Conservation (phyloP, 2,113 vertebrate genomes). For the Ia io region DNA sequence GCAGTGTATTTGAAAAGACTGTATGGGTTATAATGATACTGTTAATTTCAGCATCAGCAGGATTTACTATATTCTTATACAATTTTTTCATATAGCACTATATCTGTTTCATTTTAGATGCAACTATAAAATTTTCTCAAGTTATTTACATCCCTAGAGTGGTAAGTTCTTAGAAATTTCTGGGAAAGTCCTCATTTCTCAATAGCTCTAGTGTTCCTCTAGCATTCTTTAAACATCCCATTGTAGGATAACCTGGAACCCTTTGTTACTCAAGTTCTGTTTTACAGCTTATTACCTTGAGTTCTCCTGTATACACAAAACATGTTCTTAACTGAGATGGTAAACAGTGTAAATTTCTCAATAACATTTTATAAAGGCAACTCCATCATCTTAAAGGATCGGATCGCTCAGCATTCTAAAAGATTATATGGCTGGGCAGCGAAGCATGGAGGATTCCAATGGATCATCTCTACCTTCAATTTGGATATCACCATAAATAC, state of each 20-base stretch:
- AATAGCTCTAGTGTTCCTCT: neutral
- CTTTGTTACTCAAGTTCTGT: neutral
- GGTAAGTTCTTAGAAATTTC: neutral
- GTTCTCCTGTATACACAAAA: neutral
- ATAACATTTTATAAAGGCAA: neutral
- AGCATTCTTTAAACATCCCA: neutral
- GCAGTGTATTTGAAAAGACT: neutral
- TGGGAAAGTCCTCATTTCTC: neutral
- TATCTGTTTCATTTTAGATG: neutral
- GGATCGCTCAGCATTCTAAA: neutral
- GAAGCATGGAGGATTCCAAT: neutral
- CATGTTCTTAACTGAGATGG: neutral
- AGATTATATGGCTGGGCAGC: neutral
- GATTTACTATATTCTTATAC: neutral
- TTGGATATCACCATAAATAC: neutral
- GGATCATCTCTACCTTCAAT: neutral
- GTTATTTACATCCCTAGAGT: neutral
- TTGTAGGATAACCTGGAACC: neutral
- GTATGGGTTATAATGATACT: neutral
- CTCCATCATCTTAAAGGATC: neutral
- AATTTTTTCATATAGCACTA: neutral
- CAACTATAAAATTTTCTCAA: neutral
- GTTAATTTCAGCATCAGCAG: neutral
- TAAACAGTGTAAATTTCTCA: neutral
- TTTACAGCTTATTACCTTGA: neutral